Conservation (phyloP, 2,888 invertebrate species). For the Leucania comma region DNA sequence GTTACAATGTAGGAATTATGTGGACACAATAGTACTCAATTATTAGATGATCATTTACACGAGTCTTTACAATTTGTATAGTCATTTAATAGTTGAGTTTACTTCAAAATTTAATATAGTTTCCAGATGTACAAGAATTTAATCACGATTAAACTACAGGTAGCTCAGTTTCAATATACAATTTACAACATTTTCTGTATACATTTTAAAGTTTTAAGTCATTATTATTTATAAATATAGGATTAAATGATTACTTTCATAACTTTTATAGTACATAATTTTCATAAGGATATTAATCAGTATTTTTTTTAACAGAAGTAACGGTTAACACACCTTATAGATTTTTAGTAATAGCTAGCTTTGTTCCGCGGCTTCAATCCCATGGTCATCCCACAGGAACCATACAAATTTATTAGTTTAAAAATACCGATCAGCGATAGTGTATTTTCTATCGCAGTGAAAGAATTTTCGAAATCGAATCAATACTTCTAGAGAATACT, state of each 20-base stretch:
- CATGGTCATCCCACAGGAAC: background rate
- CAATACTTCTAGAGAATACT: background rate
- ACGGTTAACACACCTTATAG: conserved; percentile 51
- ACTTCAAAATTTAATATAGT: conserved; percentile 44
- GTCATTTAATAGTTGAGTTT: conserved; percentile 42
- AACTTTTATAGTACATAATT: conserved; percentile 43
- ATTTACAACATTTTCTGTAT: conserved; percentile 49
- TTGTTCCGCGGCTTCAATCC: background rate
- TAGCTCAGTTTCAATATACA: conserved; percentile 54
- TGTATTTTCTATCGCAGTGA: background rate
- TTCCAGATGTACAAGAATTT: conserved; percentile 50
- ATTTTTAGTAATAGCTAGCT: conserved; percentile 9
- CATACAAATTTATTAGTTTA: background rate
- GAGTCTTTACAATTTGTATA: conserved; percentile 4
- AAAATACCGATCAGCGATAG: background rate
- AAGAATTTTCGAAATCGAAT: background rate
- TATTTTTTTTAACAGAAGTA: conserved; percentile 38
- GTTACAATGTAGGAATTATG: conserved; percentile 39
- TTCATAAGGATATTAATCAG: conserved; percentile 36
- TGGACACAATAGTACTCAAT: background rate
- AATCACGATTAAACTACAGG: conserved; percentile 48
- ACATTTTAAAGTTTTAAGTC: conserved; percentile 41
- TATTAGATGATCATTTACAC: background rate
- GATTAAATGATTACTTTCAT: conserved; percentile 39
- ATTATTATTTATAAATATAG: conserved; percentile 42